Evolutionary conservation across 2,797 vertebrate genomes (phyloP), one percentile per base, ranked within the genome.

Genomic region (Parauchenoglanis ngamensis): DNA sequence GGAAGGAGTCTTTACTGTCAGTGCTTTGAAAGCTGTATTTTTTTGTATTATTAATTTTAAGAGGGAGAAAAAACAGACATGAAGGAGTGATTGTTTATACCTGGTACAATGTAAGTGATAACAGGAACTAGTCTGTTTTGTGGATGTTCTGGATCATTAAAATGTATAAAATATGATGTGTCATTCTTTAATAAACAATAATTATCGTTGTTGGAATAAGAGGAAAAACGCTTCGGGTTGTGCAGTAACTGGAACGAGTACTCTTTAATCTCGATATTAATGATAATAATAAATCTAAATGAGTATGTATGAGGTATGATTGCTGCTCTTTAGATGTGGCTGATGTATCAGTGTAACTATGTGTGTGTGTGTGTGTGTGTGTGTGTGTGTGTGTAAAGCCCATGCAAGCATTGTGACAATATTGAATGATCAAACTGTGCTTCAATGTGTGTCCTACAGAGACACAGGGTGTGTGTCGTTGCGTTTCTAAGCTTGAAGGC

Each of bases 401-500:
- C 73, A 28, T 4, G 49, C n/a, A 31, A 25, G 19, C 10, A 15
- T 63, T 61, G 7, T 19, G 23, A 52, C 23, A 75, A 46, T 73
- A 46, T 1, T 25, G 21, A 61, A 8, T 21, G 25, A 83, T 67
- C 28, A 21, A 83, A 52, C 59, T 67, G 80, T 11, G 44, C 4
- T 15, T 35, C 49, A 17, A 49, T n/a, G 76, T 68, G 21, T 68
- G 7, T 63, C 25, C 19, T 76, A 13, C 0, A 76, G 40, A 63
- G 65, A 65, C 28, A 67, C 57, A 23, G 80, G 21, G 44, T 7
- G 44, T 76, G 49, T 83, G 68, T 61, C 75, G 85, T 67, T 83
- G 68, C 80, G 84, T 78, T 25, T 68, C 72, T 44, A 73, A 61
- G 15, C 52, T 65, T 35, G 57, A 87, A 78, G 76, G 76, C 76